Base-by-base conservation (phyloP, 2,113 vertebrate genomes). In the Labeo rohita region DNA sequence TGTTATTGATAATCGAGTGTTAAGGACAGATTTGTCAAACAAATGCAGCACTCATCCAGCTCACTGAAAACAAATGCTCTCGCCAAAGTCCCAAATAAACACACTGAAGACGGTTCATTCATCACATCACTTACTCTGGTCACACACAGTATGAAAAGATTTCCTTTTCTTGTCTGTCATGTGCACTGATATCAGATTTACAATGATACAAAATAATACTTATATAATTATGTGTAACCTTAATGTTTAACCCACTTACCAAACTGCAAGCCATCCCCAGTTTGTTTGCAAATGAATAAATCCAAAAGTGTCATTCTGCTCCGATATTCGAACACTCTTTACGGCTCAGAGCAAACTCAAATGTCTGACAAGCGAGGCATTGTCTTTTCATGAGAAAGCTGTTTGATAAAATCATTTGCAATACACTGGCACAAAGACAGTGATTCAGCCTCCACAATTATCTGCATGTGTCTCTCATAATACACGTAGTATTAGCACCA, bases 351-450 rank as follows among this genome's bases (percentile, higher is more conserved):
- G 79, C 87, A 81, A 82, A 72, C 87, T 85, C 88, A 88, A 92
- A 90, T 92, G 91, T 63, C 56, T 21, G 85, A 56, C 83, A 88
- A 87, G 75, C 84, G 89, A 92, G 91, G 90, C 92, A 92, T 89
- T 88, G 89, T 89, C 91, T 93, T 91, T 94, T 91, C 83, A 94
- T 63, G 74, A 89, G 72, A 80, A 90, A 89, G 84, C 78, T 76
- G 21, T 86, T 84, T 93, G 93, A 93, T 91, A 65, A 93, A 92
- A 91, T 92, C 91, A 90, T 90, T 89, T 88, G 87, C 89, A 89
- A 92, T 84, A 91, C 80, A 86, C 79, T 86, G 86, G 91, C 45
- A 92, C 93, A 93, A 94, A 92, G 92, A 87, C 90, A 73, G 74
- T 90, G 92, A 93, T 92, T 93, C 85, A 88, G 86, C 92, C 89